Conservation (phyloP, 1,140 invertebrate species). For the Aphelenchoides avenae region DNA sequence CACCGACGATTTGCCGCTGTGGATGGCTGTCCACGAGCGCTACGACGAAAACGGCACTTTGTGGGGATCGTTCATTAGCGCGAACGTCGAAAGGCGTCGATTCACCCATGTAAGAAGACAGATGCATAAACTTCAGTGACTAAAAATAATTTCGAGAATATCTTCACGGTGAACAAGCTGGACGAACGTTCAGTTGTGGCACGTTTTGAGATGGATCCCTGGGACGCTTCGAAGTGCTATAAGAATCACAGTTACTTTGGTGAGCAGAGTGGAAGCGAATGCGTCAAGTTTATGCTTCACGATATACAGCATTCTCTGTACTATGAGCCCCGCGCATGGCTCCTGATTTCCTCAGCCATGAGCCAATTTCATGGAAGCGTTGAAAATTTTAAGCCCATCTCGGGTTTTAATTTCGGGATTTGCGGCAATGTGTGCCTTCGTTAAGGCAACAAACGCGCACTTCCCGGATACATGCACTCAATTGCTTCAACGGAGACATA, state of each 20-base stretch:
- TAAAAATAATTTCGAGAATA: no score
- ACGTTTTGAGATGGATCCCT: no score
- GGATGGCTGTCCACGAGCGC: conserved; percentile 57
- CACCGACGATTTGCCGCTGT: conserved; percentile 57
- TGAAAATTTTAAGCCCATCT: no score
- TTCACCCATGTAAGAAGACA: conserved; percentile 54
- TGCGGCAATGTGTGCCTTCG: no score
- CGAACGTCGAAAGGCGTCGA: conserved; percentile 58
- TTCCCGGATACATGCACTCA: conserved; percentile 57
- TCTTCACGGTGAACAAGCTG: no score
- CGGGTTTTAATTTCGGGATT: no score
- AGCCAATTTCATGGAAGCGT: no score
- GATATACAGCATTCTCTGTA: conserved; percentile 52
- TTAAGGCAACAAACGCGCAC: conserved; percentile 54
- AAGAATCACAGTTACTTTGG: conserved; percentile 59
- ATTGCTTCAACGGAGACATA: conserved; percentile 59
- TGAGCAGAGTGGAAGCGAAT: conserved; percentile 23
- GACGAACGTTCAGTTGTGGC: no score
- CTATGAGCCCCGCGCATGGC: no score
- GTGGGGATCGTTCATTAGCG: conserved; percentile 57
- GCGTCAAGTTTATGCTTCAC: conserved; percentile 47
- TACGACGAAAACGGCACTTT: conserved; percentile 52
- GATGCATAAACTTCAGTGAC: no score
- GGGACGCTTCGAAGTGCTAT: no score
- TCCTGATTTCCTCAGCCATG: no score